phyloP scores from a whole-genome alignment of 2,113 vertebrate genomes.

The Scytalopus superciliaris region DNA sequence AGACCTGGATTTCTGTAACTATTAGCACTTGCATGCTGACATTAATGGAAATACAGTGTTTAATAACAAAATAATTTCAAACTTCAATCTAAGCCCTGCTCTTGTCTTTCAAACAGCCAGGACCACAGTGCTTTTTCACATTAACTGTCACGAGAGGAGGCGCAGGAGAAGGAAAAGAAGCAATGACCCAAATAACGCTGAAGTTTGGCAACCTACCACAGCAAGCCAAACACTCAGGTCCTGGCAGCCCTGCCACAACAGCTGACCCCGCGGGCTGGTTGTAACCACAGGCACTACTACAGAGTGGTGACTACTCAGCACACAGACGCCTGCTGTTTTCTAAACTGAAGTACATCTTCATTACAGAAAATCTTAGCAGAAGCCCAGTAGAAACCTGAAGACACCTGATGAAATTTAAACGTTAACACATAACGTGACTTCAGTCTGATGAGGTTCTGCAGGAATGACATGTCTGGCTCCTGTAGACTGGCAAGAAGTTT shows the following conservation, averaged over 20 bases:
- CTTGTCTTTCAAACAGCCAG: neutral
- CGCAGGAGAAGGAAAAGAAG: neutral
- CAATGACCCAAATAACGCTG: neutral
- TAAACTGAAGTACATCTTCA: neutral
- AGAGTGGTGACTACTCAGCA: neutral
- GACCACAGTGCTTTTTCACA: neutral
- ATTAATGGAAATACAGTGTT: neutral
- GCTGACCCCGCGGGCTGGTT: accelerated
- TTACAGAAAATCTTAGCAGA: neutral
- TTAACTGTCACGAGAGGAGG: neutral
- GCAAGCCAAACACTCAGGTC: neutral
- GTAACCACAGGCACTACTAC: neutral
- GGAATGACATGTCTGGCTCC: neutral
- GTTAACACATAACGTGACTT: neutral
- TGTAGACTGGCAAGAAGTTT: accelerated
- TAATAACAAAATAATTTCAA: neutral
- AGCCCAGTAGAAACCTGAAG: neutral
- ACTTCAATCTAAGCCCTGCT: neutral
- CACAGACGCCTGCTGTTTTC: neutral
- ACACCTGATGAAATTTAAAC: neutral
- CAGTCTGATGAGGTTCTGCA: neutral
- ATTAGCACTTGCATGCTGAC: neutral
- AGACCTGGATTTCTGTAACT: neutral
- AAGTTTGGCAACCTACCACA: neutral
- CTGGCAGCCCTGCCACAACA: neutral